These are phyloP conservation scores for Anisognathus igniventris DNA, from an alignment of 2,797 vertebrate genomes.

Conservation along the genomic window DNA sequence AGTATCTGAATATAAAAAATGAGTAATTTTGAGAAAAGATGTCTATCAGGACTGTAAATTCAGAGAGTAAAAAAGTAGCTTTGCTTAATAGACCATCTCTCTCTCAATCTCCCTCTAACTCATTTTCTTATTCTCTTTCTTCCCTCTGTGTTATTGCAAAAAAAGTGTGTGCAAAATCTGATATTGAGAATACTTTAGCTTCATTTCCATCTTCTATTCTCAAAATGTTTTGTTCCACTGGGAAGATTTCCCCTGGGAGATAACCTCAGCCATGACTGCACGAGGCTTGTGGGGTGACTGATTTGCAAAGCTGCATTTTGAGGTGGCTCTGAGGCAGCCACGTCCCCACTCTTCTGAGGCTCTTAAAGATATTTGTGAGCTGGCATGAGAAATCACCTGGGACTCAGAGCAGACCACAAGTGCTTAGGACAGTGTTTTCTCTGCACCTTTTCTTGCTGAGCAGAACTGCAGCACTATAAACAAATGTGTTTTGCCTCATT, in stretches of 20 bases:
- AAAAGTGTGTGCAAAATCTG: background rate
- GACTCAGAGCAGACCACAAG: background rate
- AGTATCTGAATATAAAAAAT: slow-evolving; percentile 36
- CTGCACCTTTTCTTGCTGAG: background rate
- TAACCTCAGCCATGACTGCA: background rate
- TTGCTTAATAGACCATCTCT: slow-evolving; percentile 31
- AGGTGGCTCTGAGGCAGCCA: background rate
- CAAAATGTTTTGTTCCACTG: background rate
- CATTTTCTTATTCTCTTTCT: slow-evolving; percentile 44
- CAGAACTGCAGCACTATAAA: slow-evolving; percentile 35
- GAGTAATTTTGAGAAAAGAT: slow-evolving; percentile 46
- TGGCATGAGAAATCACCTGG: slow-evolving; percentile 22
- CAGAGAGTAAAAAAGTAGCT: slow-evolving; percentile 17
- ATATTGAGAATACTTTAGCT: background rate
- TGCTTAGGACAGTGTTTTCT: slow-evolving; percentile 48
- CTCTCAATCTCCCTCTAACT: slow-evolving; percentile 8
- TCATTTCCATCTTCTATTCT: slow-evolving; percentile 17
- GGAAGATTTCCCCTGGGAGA: background rate
- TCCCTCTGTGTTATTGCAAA: slow-evolving; percentile 4
- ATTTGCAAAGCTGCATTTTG: background rate
- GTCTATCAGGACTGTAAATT: slow-evolving; percentile 49
- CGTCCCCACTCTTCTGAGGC: background rate
- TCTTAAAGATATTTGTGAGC: background rate
- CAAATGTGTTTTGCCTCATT: slow-evolving; percentile 32
- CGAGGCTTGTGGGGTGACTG: background rate